Evolutionary conservation across 2,888 invertebrate species (phyloP), one percentile per base, ranked within the genome.

Genomic region (Drosophila neonasuta): DNA sequence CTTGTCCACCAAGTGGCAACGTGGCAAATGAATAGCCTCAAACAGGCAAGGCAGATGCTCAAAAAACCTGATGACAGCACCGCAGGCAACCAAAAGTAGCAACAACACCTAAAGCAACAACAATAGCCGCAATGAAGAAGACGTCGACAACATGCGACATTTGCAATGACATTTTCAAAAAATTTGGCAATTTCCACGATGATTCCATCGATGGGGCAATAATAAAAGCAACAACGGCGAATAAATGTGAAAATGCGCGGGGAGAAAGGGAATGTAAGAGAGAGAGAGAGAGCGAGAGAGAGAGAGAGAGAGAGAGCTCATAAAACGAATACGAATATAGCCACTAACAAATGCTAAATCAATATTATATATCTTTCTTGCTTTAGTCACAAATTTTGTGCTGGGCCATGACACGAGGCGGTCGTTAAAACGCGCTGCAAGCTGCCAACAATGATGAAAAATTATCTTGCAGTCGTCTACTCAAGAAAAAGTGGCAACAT

Each of bases 141-240:
- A n/a, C 57, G 17, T 44, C 41, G 29, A 54, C 55, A 44, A 70
- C 64, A 67, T 54, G 78, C 80, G 87, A 75, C 87, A 85, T 86
- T 86, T 84, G 56, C 32, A 73, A 66, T 84, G 87, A 78, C 87
- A 84, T 85, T 84, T 84, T 69, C 54, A 56, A 68, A 71, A 71
- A 77, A 77, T 78, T 77, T 77, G 77, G 70, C 75, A 79, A 78
- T 83, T 81, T 86, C 54, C 77, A 69, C 77, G 46, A 50, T 52
- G 67, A 60, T 65, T 57, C 64, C 66, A 67, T 50, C 61, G 55
- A 70, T 46, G 56, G n/a, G 34, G 64, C 64, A 68, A 57, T 59
- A 50, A 52, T 13, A 49, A 3, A 68, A 42, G n/a, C 52, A 42
- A 45, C 50, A 49, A 24, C 32, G 20, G 5, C 36, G 11, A 44